A percentile compares a stretch with the other conserved stretches of the same genome.
phyloP scores from a whole-genome alignment of 2,888 invertebrate genomes.

The Drosophila austrosaltans region DNA sequence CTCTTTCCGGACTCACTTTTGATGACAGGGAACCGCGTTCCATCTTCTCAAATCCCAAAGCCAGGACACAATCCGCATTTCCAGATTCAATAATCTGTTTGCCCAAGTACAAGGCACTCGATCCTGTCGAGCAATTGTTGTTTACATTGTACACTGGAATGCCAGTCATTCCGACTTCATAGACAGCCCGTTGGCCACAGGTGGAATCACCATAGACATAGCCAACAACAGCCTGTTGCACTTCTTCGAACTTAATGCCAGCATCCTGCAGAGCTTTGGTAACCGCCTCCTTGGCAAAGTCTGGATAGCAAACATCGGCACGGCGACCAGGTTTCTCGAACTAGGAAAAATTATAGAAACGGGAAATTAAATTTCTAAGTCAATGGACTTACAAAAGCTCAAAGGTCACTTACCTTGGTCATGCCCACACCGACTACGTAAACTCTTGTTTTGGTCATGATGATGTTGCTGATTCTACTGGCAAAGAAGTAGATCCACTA shows the following conservation, averaged over 20 bases:
- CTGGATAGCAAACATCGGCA: slow-evolving; percentile 94
- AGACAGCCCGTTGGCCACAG: slow-evolving; percentile 96
- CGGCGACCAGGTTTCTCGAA: slow-evolving; percentile 96
- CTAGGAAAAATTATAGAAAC: slow-evolving; percentile 81
- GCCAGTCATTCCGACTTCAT: slow-evolving; percentile 97
- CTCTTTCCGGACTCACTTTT: slow-evolving; percentile 84
- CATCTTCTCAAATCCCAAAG: slow-evolving; percentile 99
- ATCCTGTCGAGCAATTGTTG: slow-evolving; percentile 99
- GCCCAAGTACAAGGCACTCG: slow-evolving; percentile 94
- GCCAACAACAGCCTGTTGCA: slow-evolving; percentile 96
- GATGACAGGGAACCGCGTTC: slow-evolving; percentile 93
- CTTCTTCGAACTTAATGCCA: slow-evolving; percentile 88
- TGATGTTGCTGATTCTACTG: slow-evolving; percentile 7
- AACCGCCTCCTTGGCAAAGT: slow-evolving; percentile 97
- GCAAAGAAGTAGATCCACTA: neutral
- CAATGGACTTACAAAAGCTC: slow-evolving; percentile 42
- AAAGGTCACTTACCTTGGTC: slow-evolving; percentile 89
- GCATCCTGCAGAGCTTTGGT: slow-evolving; percentile 94
- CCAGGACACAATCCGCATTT: slow-evolving; percentile 93
- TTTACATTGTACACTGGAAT: slow-evolving; percentile 99
- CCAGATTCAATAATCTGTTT: slow-evolving; percentile 97
- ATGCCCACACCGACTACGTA: slow-evolving; percentile 98
- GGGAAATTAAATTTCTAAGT: slow-evolving; percentile 59
- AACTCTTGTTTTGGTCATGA: slow-evolving; percentile 85
- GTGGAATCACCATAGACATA: slow-evolving; percentile 98